phyloP scores from a whole-genome alignment of 2,113 vertebrate genomes.

The Ceuthmochares aereus region DNA sequence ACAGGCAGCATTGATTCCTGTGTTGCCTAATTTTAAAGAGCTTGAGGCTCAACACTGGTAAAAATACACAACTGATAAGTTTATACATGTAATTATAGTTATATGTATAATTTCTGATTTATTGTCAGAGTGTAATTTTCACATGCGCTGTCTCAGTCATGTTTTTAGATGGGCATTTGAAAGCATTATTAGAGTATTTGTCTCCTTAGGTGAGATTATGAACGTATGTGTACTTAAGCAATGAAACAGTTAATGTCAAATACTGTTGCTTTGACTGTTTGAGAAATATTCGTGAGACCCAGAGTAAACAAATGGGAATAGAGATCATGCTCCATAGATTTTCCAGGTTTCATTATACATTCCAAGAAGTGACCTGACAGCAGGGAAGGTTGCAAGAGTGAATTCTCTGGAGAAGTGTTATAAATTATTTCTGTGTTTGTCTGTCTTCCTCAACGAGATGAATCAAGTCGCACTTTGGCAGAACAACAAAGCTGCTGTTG shows the following conservation, averaged over 20 bases:
- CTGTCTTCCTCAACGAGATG: conserved; percentile 7
- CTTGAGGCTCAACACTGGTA: background rate
- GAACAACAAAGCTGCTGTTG: conserved; percentile 19
- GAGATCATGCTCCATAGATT: conserved; percentile 11
- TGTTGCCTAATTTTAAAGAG: background rate
- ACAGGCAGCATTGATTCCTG: background rate
- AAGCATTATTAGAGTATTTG: background rate
- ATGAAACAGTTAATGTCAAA: conserved; percentile 55
- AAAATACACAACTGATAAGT: background rate
- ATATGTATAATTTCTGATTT: background rate
- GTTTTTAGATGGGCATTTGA: background rate
- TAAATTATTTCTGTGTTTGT: conserved; percentile 32
- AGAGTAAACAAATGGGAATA: conserved; percentile 66
- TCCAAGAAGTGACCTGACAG: conserved; percentile 48
- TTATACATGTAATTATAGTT: background rate
- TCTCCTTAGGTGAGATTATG: background rate
- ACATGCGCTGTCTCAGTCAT: background rate
- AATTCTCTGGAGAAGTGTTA: conserved; percentile 16
- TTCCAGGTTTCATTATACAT: conserved; percentile 58
- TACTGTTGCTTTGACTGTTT: background rate
- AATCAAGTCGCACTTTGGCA: conserved; percentile 32
- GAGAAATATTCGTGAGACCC: conserved; percentile 44
- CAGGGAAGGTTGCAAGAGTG: conserved; percentile 46
- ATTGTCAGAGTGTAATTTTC: background rate
- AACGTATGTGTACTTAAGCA: background rate